phyloP scores from a whole-genome alignment of 2,888 invertebrate species.

The Macaria liturata region DNA sequence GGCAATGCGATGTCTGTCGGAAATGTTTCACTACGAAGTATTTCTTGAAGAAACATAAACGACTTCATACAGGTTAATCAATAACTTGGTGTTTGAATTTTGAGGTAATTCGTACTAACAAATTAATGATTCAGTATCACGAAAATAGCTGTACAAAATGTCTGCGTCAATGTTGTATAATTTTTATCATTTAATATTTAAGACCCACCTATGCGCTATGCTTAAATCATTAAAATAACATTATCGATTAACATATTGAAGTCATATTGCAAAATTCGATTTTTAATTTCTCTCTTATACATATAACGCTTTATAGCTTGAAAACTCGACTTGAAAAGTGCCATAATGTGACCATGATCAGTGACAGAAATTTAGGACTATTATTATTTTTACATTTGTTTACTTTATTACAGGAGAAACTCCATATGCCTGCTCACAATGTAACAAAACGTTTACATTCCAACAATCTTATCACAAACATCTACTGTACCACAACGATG shows the following conservation, averaged over 20 bases:
- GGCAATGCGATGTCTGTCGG: conserved; percentile 93
- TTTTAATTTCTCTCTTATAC: too few species aligned
- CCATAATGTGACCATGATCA: too few species aligned
- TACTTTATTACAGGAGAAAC: conserved; percentile 87
- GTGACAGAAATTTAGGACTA: too few species aligned
- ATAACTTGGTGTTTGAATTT: conserved; percentile 66
- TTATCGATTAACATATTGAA: too few species aligned
- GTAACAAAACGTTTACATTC: conserved; percentile 93
- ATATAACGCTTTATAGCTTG: too few species aligned
- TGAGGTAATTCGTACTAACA: conserved; percentile 78
- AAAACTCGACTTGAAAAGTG: too few species aligned
- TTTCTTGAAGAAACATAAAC: conserved; percentile 94
- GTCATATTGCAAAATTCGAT: too few species aligned
- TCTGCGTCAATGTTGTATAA: too few species aligned
- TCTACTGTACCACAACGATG: conserved; percentile 92
- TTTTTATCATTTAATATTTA: too few species aligned
- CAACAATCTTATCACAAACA: conserved; percentile 96
- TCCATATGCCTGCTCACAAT: conserved; percentile 92
- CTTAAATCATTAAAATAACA: too few species aligned
- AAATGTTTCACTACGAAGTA: conserved; percentile 95
- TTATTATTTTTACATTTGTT: conserved; percentile 2
- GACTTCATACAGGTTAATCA: conserved; percentile 90
- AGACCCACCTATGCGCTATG: too few species aligned
- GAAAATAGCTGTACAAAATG: too few species aligned
- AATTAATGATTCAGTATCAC: conserved; percentile 35